Conservation (phyloP, 2,113 vertebrate genomes). For the Etia nguti region DNA sequence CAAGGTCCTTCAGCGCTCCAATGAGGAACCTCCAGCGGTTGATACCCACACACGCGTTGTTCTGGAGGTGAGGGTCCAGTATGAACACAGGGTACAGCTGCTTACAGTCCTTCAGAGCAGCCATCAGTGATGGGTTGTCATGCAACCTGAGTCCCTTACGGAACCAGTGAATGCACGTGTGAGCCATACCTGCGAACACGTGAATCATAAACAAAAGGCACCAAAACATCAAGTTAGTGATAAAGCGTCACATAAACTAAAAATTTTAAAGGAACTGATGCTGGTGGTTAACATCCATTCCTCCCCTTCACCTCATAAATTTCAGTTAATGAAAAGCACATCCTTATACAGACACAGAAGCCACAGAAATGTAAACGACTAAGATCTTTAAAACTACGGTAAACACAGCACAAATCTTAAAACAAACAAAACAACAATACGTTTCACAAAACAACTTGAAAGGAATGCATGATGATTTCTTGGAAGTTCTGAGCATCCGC, state of each 20-base stretch:
- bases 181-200: conserved; percentile 41
- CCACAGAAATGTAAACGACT: neutral
- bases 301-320: neutral
- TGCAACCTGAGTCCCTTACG: conserved; percentile 72
- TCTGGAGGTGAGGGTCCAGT: conserved; percentile 61
- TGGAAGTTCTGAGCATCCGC: neutral
- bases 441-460: neutral
- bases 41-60: conserved; percentile 21
- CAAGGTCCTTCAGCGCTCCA: conserved; percentile 63
- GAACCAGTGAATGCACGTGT: conserved; percentile 73
- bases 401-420: neutral
- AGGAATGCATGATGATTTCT: neutral
- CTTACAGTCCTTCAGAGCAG: conserved; percentile 53
- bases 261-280: rapidly evolving
- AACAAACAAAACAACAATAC: neutral
- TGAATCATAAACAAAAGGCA: neutral
- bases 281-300: neutral
- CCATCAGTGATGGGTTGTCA: conserved; percentile 66
- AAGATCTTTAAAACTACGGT: neutral
- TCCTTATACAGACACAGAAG: neutral
- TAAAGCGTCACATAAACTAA: neutral
- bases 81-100: conserved; percentile 71
- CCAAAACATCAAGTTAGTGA: neutral
- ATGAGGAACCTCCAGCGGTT: conserved; percentile 66
- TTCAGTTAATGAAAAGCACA: neutral